Base-by-base conservation (phyloP, 2,797 vertebrate genomes). In the Epinephelus coioides region DNA sequence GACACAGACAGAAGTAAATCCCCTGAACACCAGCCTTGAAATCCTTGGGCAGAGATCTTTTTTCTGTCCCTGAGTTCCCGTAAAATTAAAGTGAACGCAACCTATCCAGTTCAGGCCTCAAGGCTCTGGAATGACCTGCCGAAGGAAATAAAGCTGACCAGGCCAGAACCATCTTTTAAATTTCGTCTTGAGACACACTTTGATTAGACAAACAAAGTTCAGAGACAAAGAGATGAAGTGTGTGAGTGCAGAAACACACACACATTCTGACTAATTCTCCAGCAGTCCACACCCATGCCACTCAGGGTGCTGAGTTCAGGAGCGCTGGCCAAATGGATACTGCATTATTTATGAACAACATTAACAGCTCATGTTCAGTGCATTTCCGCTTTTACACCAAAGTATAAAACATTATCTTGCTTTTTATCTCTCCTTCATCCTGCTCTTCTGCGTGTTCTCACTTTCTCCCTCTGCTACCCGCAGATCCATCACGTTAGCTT, bases 261-360 rank as follows among this genome's bases (percentile, higher is more conserved):
- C 30, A 34, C 30, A 40, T 8, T 40, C 40, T 51, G 10, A 21
- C 12, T 25, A 25, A 56, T 4, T 30, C 11, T 69, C 27, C 51
- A 34, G 17, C 30, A 7, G 74, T 46, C 73, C 71, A 56, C 69
- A 15, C 43, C 38, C 62, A 1, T 10, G n/a, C 46, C 27, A 40
- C 19, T 40, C 25, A 55, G 68, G 57, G n/a, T 49, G 65, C 68
- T 21, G 43, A 18, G 74, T 73, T 88, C 73, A 78, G 69, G 66
- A 81, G 70, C 17, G 47, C 25, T 0, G 17, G 68, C 68, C 77
- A 82, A 86, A 78, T 76, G 79, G 64, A 72, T 1, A 1, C 54
- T 84, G 72, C 67, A 85, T 88, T 78, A 85, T 59, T 59, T n/a
- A 12, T 59, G 30, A 59, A 7, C 27, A 38, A 17, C 74, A 84